Percentiles rank a stretch among this genome's conserved stretches.
Conservation (phyloP, 2,797 vertebrate species). For the Gymnocypris eckloni region DNA sequence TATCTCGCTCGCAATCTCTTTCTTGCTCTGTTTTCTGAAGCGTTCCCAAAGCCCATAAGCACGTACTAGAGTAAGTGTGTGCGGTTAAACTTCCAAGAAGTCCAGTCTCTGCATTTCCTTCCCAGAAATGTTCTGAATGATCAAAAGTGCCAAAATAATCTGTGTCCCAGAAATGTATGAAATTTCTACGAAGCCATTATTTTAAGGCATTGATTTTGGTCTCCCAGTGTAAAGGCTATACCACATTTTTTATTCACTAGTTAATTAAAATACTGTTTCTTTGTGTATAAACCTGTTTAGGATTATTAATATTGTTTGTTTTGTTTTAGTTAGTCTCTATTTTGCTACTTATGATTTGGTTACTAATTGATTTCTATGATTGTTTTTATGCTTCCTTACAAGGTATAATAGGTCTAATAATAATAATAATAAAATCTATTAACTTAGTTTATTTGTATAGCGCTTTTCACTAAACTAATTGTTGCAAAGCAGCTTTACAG, state of each 20-base stretch:
- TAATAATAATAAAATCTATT: too few relatives aligned
- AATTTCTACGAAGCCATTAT: too few relatives aligned
- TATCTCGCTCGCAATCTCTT: not conserved
- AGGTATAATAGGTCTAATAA: too few relatives aligned
- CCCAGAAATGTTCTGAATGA: not conserved
- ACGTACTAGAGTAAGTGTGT: not conserved
- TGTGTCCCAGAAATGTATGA: not conserved
- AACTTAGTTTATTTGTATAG: too few relatives aligned
- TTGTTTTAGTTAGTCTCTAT: not conserved
- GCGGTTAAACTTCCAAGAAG: not conserved
- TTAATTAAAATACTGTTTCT: not conserved
- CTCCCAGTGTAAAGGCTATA: not conserved
- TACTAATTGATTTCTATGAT: not conserved
- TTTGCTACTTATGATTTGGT: not conserved
- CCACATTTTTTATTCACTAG: not conserved
- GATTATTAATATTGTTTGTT: not conserved
- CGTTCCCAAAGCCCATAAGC: conserved; percentile 13
- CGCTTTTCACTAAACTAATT: too few relatives aligned
- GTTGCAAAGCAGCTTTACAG: too few relatives aligned
- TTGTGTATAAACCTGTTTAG: not conserved
- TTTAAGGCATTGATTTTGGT: not conserved
- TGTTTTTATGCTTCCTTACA: not conserved
- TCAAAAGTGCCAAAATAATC: not conserved
- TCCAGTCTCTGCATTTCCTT: not conserved
- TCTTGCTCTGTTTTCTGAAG: conserved; percentile 6